phyloP scores from a whole-genome alignment of 2,888 invertebrate species.

The Mayetiola destructor region DNA sequence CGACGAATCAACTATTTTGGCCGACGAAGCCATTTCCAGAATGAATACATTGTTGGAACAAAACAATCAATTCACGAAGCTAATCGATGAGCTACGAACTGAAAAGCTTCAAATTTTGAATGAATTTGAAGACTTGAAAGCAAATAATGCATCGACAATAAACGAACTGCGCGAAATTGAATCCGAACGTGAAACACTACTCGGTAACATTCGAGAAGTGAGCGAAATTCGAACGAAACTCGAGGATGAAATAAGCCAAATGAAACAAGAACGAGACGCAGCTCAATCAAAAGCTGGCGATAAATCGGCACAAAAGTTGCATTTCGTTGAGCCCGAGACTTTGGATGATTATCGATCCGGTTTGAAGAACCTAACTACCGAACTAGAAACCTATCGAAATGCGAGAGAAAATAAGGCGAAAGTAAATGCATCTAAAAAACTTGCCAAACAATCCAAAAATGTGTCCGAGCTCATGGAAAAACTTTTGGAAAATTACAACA shows the following conservation, averaged over 20 bases:
- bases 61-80: conserved; percentile 41
- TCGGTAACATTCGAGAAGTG: conserved; percentile 20
- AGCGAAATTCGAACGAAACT: conserved; percentile 15
- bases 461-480: conserved; percentile 20
- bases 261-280: background rate
- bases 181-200: conserved; percentile 21
- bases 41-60: conserved; percentile 38
- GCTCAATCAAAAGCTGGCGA: background rate
- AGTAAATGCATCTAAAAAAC: conserved; percentile 30
- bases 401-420: conserved; percentile 31
- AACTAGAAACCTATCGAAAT: conserved; percentile 31
- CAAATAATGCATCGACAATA: conserved; percentile 36
- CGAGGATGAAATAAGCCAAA: conserved; percentile 17
- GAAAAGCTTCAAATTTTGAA: conserved; percentile 39
- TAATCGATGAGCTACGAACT: conserved; percentile 38
- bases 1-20: conserved; percentile 32
- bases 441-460: conserved; percentile 33
- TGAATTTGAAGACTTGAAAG: conserved; percentile 29
- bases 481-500: background rate
- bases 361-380: conserved; percentile 28
- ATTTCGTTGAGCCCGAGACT: background rate
- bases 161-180: conserved; percentile 22
- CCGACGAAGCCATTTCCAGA: conserved; percentile 34
- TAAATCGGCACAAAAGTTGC: background rate
- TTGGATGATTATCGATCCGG: conserved; percentile 30